Base-by-base conservation (phyloP, 2,888 invertebrate genomes). In the Patella pellucida region DNA sequence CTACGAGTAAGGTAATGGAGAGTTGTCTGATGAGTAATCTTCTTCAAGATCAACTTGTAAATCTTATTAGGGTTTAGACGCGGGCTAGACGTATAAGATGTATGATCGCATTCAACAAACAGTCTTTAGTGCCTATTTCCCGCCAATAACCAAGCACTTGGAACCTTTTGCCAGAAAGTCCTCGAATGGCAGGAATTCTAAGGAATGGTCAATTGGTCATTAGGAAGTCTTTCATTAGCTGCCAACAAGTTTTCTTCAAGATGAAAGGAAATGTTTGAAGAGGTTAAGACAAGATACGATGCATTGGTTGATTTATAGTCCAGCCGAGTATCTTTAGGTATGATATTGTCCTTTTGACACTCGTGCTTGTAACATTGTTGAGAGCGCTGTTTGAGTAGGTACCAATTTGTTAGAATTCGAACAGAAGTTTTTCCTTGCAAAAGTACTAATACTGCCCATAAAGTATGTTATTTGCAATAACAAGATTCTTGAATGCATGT, bases 161-260 rank as follows among this genome's bases (percentile, higher is more conserved):
- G 11, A 62, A 23, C 9, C 23, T 62, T 23, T 62, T 62, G 62
- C 19, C 62, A 11, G 62, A 62, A 23, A 62, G 19, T 62, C 62
- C 62, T 23, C 19, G 62, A 62, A 62, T 62, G 23, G 62, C 9
- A 19, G 14, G 62, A 62, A 62, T 62, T 62, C 19, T 14, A 19
- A 12, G 14, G 62, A 41, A 19, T 62, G 62, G 62, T 62, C 62
- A 62, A 62, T 62, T 23, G 23, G 62, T 62, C 62, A 62, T 62
- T 62, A 62, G 62, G 19, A 62, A 11, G 19, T 23, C 19, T 62
- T 62, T 62, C 23, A 62, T 62, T 62, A 62, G 62, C 62, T 62
- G 62, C 23, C 62, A 62, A 62, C 62, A 62, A 62, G 62, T 62
- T 62, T 14, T 62, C 62, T 62, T 23, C 19, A 56, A 62, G 62